Percentiles rank a stretch among this genome's conserved stretches.
Evolutionary conservation across 2,797 vertebrate species (phyloP).

Genomic region (Avahi laniger): DNA sequence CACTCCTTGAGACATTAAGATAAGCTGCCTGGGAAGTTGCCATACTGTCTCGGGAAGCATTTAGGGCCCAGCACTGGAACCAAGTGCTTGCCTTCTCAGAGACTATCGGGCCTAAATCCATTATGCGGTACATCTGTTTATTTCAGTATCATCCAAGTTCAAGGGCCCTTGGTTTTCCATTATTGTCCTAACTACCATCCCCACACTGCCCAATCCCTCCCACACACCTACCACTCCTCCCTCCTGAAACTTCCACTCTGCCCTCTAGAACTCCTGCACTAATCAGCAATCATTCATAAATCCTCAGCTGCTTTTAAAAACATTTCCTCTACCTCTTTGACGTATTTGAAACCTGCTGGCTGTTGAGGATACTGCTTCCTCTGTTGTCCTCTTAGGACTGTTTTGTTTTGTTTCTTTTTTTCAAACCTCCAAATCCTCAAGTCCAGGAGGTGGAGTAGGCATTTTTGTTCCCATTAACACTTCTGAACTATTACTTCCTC

Average conservation of each 20-base stretch:
- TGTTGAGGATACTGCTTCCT: background rate
- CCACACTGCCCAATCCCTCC: background rate
- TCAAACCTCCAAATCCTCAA: background rate
- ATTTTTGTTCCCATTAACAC: background rate
- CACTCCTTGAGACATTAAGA: background rate
- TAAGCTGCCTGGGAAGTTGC: background rate
- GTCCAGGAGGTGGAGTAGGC: background rate
- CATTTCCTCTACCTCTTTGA: background rate
- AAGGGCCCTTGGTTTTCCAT: background rate
- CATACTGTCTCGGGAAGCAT: background rate
- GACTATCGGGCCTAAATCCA: background rate
- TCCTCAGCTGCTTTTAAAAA: background rate
- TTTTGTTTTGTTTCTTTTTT: background rate
- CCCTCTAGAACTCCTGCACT: background rate
- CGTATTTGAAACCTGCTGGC: background rate
- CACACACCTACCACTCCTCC: background rate
- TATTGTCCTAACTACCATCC: background rate
- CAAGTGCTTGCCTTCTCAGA: background rate
- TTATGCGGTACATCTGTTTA: background rate
- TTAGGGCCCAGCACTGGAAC: background rate
- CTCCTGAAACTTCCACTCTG: background rate
- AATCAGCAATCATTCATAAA: background rate
- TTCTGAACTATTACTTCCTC: background rate
- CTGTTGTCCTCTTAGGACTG: background rate
- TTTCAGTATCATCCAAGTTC: background rate